A percentile compares a stretch with the other conserved stretches of the same genome.
phyloP scores from a whole-genome alignment of 2,113 vertebrate species.

The Lates calcarifer region DNA sequence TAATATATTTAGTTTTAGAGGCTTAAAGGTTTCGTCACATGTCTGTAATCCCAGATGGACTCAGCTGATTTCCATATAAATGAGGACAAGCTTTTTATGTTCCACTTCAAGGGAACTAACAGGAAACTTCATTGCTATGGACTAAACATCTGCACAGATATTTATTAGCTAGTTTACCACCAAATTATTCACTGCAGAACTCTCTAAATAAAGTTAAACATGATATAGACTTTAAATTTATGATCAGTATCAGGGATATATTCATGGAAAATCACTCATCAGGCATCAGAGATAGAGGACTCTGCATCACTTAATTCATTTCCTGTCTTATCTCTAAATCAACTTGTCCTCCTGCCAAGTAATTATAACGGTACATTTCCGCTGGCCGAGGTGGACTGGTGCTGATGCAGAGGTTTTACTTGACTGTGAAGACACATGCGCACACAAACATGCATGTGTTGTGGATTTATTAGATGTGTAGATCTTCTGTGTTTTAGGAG shows the following conservation, averaged over 20 bases:
- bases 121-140: background rate
- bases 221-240: background rate
- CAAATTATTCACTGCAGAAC: too few species aligned
- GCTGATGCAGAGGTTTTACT: slow-evolving; percentile 45
- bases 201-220: background rate
- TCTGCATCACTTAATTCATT: slow-evolving; percentile 33
- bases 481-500: background rate
- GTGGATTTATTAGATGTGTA: background rate
- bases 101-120: background rate
- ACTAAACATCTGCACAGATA: slow-evolving; percentile 5
- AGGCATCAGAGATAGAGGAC: slow-evolving; percentile 2
- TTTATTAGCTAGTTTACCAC: background rate
- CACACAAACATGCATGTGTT: background rate
- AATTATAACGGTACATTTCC: slow-evolving; percentile 25
- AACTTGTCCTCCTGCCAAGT: background rate
- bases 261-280: background rate
- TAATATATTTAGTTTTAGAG: background rate
- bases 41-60: background rate
- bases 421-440: background rate
- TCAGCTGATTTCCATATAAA: slow-evolving; percentile 17
- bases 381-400: background rate
- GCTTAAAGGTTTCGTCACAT: background rate
- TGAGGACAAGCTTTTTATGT: background rate
- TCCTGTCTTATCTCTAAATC: slow-evolving; percentile 36
- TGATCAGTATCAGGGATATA: background rate